Conservation (phyloP, 2,797 vertebrate species). For the Nannoperca australis region DNA sequence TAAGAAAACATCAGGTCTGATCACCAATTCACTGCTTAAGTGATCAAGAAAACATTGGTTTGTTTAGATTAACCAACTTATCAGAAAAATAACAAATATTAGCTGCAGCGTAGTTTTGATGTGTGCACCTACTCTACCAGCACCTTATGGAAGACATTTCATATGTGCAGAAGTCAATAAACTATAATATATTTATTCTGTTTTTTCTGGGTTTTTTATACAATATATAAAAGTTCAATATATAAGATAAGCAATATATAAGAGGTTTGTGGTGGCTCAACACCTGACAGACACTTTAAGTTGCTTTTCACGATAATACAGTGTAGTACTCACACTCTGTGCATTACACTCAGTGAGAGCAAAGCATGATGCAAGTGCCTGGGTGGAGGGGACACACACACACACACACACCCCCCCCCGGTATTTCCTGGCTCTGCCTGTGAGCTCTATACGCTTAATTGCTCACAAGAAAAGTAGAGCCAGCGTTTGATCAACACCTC, state of each 20-base stretch:
- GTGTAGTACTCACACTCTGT: not conserved
- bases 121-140: not conserved
- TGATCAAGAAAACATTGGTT: not conserved
- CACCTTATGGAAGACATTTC: not conserved
- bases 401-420: constrained; percentile 56
- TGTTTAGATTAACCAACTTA: not conserved
- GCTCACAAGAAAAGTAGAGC: constrained; percentile 47
- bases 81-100: not conserved
- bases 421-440: constrained; percentile 83
- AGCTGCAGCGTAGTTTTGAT: not conserved
- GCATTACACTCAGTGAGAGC: constrained; percentile 23
- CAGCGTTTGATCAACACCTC: constrained; percentile 66
- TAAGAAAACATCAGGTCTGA: too few relatives aligned
- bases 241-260: too few relatives aligned
- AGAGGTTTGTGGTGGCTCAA: too few relatives aligned
- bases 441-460: constrained; percentile 64
- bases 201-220: too few relatives aligned
- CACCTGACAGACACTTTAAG: too few relatives aligned
- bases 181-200: not conserved
- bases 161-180: not conserved
- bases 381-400: constrained; percentile 46
- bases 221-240: too few relatives aligned
- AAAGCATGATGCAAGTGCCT: constrained; percentile 41
- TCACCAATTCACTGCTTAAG: not conserved
- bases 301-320: not conserved